Percentiles rank a stretch among this genome's conserved stretches.
phyloP scores from a whole-genome alignment of 2,888 invertebrate species.

The Acrocyrtus sp. region DNA sequence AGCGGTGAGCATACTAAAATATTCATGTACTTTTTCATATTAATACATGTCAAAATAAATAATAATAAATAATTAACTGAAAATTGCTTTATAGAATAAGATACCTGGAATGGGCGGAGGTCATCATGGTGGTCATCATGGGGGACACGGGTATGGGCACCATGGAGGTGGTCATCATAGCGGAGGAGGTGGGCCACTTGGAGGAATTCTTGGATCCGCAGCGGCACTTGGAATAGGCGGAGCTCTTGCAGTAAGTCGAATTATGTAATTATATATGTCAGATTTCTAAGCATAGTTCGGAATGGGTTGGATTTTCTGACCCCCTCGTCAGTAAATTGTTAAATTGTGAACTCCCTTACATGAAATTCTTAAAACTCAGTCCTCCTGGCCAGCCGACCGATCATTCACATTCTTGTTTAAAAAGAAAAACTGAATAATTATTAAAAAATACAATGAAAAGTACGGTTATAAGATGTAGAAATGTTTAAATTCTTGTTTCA shows the following conservation, averaged over 20 bases:
- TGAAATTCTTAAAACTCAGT: too few relatives aligned
- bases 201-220: conserved; percentile 43
- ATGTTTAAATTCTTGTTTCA: conserved; percentile 13
- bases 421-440: not conserved
- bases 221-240: conserved; percentile 59
- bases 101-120: conserved; percentile 54
- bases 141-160: conserved; percentile 14
- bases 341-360: too few relatives aligned
- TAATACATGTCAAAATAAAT: too few relatives aligned
- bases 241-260: conserved; percentile 46
- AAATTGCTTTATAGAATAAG: conserved; percentile 49
- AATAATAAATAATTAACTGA: too few relatives aligned
- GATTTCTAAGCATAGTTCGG: not conserved
- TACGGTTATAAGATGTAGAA: not conserved
- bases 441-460: conserved; percentile 1
- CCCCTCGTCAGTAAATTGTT: too few relatives aligned
- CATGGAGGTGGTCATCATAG: conserved; percentile 31
- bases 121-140: conserved; percentile 16
- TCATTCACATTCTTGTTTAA: too few relatives aligned
- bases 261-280: not conserved
- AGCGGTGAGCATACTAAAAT: conserved; percentile 51
- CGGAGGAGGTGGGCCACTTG: conserved; percentile 28
- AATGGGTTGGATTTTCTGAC: too few relatives aligned
- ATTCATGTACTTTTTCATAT: too few relatives aligned
- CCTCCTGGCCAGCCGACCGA: too few relatives aligned